These are phyloP conservation scores for Callionymus lyra DNA, from an alignment of 2,113 vertebrate species.

Conservation along the genomic window DNA sequence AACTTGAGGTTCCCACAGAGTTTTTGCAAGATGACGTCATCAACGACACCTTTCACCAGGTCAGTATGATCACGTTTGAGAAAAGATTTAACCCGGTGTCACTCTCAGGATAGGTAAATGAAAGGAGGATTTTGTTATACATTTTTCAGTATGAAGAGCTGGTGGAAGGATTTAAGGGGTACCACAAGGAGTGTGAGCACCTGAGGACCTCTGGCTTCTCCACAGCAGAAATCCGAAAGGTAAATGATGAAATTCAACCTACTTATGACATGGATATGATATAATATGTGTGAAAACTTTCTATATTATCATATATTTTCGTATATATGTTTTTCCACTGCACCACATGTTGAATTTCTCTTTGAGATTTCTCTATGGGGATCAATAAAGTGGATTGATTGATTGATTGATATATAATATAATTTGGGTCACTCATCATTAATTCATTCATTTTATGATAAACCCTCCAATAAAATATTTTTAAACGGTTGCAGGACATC, in stretches of 20 bases:
- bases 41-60: conserved; percentile 85
- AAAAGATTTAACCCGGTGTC: too few species aligned
- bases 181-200: conserved; percentile 92
- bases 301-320: too few species aligned
- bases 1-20: conserved; percentile 84
- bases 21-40: conserved; percentile 89
- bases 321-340: too few species aligned
- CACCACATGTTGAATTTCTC: too few species aligned
- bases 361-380: too few species aligned
- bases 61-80: conserved; percentile 29
- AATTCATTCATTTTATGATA: too few species aligned
- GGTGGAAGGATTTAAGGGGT: conserved; percentile 88
- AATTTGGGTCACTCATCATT: too few species aligned
- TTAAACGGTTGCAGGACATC: conserved; percentile 79
- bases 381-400: too few species aligned
- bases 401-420: too few species aligned
- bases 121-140: background rate
- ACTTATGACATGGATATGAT: too few species aligned
- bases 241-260: conserved; percentile 61
- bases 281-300: too few species aligned
- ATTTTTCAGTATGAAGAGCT: conserved; percentile 89
- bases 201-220: conserved; percentile 90
- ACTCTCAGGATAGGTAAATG: background rate
- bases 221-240: conserved; percentile 90
- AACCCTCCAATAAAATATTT: too few species aligned